A percentile compares a stretch with the other conserved stretches of the same genome.
phyloP scores from a whole-genome alignment of 2,113 vertebrate genomes.

The Pogona vitticeps region DNA sequence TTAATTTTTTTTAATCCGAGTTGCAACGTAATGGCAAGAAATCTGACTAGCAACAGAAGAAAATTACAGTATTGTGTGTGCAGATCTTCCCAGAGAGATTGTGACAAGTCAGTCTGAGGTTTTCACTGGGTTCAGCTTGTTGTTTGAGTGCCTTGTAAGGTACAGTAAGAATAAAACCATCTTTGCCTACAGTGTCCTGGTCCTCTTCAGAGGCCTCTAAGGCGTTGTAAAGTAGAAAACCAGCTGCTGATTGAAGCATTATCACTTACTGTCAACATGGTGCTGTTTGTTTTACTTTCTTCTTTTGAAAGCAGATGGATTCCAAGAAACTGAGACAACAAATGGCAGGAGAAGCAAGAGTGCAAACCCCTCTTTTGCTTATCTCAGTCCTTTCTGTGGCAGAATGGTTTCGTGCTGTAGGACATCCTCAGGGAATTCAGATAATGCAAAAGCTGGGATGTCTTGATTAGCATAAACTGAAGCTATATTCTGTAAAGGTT shows the following conservation, averaged over 20 bases:
- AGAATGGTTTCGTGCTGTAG: not conserved
- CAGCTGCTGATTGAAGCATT: not conserved
- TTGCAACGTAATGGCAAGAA: not conserved
- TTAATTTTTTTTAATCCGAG: not conserved
- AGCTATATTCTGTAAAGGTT: not conserved
- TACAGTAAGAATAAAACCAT: not conserved
- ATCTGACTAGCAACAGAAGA: not conserved
- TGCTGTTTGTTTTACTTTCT: slow-evolving; percentile 39
- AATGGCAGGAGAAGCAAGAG: slow-evolving; percentile 27
- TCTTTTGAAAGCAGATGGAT: slow-evolving; percentile 35
- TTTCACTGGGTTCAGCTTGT: too few relatives aligned
- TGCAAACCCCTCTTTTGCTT: slow-evolving; percentile 46
- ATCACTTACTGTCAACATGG: not conserved
- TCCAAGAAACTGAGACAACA: slow-evolving; percentile 52
- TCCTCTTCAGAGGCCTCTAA: not conserved
- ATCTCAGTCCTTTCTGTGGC: slow-evolving; percentile 53
- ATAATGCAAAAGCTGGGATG: slow-evolving; percentile 54
- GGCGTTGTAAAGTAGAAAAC: not conserved
- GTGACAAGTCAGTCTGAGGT: too few relatives aligned
- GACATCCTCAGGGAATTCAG: slow-evolving; percentile 24
- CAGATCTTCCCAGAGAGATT: too few relatives aligned
- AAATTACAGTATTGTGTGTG: too few relatives aligned
- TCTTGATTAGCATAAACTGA: slow-evolving; percentile 30
- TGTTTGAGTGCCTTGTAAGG: not conserved
- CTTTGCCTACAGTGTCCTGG: not conserved